Percentiles rank a stretch among this genome's conserved stretches.
Evolutionary conservation across 2,888 invertebrate genomes (phyloP).

Genomic region (Leucozona laternaria): DNA sequence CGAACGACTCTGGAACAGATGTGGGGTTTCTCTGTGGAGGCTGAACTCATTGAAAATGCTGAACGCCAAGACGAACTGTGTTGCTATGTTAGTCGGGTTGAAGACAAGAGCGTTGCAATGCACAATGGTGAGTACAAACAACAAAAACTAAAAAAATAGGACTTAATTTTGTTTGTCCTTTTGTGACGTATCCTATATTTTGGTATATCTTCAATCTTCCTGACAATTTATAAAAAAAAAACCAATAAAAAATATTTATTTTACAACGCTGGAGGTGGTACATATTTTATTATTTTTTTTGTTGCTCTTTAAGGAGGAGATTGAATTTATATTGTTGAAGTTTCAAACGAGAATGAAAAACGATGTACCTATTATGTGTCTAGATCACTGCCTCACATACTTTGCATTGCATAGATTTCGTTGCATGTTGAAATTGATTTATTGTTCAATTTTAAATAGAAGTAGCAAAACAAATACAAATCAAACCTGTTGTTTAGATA

Average conservation of each 20-base stretch:
- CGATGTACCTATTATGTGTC: not conserved
- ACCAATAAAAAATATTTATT: not conserved
- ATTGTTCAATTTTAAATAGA: not conserved
- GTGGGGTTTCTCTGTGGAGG: constrained; percentile 99
- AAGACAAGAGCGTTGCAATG: constrained; percentile 97
- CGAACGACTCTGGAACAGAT: constrained; percentile 95
- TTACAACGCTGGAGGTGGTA: not conserved
- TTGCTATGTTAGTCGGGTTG: constrained; percentile 98
- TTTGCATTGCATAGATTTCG: not conserved
- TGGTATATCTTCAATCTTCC: constrained; percentile 16
- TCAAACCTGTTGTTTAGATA: not conserved
- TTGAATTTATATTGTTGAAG: not conserved
- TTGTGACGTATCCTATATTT: constrained; percentile 27
- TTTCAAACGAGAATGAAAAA: not conserved
- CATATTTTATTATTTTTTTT: not conserved
- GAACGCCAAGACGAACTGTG: constrained; percentile 98
- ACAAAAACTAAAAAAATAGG: not conserved
- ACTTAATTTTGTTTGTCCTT: constrained; percentile 58
- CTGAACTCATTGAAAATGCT: constrained; percentile 97
- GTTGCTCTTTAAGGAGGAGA: not conserved
- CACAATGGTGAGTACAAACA: constrained; percentile 91
- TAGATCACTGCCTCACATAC: not conserved
- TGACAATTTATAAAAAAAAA: not conserved
- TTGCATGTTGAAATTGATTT: not conserved
- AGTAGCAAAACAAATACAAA: not conserved